phyloP scores from a whole-genome alignment of 2,113 vertebrate genomes.

The Neolamprologus sp. region DNA sequence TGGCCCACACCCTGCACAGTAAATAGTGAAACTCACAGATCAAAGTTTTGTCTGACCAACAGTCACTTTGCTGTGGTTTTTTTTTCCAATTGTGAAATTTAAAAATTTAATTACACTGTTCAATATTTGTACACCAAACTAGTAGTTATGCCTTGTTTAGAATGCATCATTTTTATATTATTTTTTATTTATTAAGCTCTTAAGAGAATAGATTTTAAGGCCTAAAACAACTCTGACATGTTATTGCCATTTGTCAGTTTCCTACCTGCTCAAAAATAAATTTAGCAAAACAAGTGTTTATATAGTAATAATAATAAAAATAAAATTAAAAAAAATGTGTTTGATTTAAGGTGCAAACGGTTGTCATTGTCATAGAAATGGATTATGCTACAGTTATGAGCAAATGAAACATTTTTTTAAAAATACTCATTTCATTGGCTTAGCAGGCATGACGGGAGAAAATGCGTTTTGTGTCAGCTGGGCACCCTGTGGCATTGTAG shows the following conservation, averaged over 20 bases:
- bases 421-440: slow-evolving; percentile 28
- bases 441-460: not conserved
- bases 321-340: not conserved
- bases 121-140: not conserved
- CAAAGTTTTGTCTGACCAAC: not conserved
- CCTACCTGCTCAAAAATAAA: not conserved
- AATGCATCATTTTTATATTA: not conserved
- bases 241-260: not conserved
- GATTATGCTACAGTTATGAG: not conserved
- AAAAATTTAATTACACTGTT: not conserved
- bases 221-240: not conserved
- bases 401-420: not conserved
- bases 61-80: not conserved
- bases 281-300: not conserved
- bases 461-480: slow-evolving; percentile 18
- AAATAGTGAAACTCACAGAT: not conserved
- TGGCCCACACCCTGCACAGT: not conserved
- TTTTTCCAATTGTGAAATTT: not conserved
- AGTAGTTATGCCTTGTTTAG: not conserved
- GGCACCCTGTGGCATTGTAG: slow-evolving; percentile 23
- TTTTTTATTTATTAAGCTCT: not conserved
- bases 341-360: not conserved
- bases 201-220: not conserved
- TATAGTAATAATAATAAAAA: not conserved
- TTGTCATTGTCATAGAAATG: slow-evolving; percentile 1